phyloP scores from a whole-genome alignment of 2,888 invertebrate species.

The Chaetogeoica ovagalla region DNA sequence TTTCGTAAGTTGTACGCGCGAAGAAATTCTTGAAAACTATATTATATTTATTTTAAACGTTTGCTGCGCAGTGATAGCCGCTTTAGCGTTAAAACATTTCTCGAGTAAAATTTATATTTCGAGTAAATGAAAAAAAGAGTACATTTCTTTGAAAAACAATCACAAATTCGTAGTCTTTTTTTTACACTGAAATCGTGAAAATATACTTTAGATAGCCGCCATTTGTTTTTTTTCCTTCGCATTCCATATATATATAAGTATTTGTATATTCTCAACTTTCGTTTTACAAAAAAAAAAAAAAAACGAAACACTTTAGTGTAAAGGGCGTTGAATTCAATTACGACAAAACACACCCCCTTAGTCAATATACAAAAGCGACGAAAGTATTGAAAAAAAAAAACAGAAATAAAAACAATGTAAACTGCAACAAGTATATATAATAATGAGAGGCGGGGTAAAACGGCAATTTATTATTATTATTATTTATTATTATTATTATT shows the following conservation, averaged over 20 bases:
- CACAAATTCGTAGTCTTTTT: background rate
- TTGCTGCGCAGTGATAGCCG: too few species aligned
- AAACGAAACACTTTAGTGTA: slow-evolving; percentile 15
- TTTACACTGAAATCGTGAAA: slow-evolving; percentile 15
- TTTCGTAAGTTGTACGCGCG: background rate
- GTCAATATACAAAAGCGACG: background rate
- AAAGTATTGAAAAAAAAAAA: slow-evolving; percentile 12
- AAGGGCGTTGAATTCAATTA: slow-evolving; percentile 37
- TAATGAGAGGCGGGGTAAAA: slow-evolving; percentile 16
- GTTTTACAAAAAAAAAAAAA: background rate
- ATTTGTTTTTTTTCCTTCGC: slow-evolving; percentile 18
- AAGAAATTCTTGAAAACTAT: background rate
- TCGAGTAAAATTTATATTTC: slow-evolving; percentile 4
- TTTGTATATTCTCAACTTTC: slow-evolving; percentile 34
- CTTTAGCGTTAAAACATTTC: background rate
- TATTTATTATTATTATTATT: too few species aligned
- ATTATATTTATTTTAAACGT: too few species aligned
- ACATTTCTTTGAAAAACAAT: background rate
- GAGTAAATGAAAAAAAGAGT: background rate
- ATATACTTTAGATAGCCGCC: slow-evolving; percentile 15
- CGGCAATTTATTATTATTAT: too few species aligned
- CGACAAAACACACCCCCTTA: slow-evolving; percentile 17
- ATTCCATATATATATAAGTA: background rate
- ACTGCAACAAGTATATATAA: slow-evolving; percentile 7
- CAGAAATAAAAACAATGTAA: background rate